Evolutionary conservation across 2,113 vertebrate species (phyloP).

Genomic region (Mirza zaza): DNA sequence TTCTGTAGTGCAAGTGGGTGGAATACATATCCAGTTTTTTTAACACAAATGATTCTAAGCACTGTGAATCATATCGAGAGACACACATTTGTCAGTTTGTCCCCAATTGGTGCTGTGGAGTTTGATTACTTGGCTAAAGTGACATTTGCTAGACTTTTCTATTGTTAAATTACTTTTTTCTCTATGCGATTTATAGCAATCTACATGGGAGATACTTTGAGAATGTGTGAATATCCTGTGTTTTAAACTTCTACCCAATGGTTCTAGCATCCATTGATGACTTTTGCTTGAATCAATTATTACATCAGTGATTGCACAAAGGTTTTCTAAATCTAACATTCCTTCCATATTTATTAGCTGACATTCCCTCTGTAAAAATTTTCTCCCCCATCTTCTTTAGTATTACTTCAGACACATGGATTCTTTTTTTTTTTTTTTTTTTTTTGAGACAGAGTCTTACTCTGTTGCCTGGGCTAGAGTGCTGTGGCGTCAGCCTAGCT

Average conservation of each 20-base stretch:
- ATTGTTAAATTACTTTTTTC: constrained; percentile 11
- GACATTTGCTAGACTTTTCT: not conserved
- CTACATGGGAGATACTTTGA: not conserved
- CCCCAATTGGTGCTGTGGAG: not conserved
- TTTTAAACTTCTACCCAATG: not conserved
- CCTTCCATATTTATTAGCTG: not conserved
- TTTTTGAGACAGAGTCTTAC: too few species aligned
- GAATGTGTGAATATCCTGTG: not conserved
- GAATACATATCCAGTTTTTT: not conserved
- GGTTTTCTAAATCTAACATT: not conserved
- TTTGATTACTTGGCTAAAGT: constrained; percentile 10
- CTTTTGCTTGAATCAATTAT: not conserved
- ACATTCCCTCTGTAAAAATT: not conserved
- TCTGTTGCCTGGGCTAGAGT: too few species aligned
- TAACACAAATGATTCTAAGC: constrained; percentile 26
- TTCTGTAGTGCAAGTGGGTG: not conserved
- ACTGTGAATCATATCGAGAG: not conserved
- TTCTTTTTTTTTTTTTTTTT: not conserved
- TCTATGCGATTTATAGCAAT: not conserved
- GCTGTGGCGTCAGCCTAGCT: too few species aligned
- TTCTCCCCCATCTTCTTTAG: not conserved
- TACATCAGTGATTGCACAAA: not conserved
- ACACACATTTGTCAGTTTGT: not conserved
- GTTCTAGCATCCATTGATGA: constrained; percentile 15
- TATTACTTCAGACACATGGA: not conserved